phyloP scores from a whole-genome alignment of 2,797 vertebrate species.

The Sylvia borin region DNA sequence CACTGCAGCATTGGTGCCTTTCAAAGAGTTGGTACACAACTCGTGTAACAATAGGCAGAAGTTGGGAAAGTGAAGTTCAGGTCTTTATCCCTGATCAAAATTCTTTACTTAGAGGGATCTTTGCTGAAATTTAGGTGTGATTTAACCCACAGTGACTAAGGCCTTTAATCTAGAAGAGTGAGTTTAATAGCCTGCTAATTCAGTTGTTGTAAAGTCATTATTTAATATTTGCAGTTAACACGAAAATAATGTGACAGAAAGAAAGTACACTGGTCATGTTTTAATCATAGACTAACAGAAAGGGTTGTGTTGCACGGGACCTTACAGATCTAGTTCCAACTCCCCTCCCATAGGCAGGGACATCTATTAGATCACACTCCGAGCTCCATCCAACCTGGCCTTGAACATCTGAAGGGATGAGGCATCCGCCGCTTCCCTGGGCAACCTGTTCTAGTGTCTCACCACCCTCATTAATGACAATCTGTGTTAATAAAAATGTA shows the following conservation, averaged over 20 bases:
- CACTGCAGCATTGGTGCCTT: not conserved
- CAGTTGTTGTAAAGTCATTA: not conserved
- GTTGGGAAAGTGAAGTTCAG: not conserved
- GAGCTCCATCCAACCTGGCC: not conserved
- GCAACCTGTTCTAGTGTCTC: not conserved
- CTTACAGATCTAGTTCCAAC: not conserved
- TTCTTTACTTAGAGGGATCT: not conserved
- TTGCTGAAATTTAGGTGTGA: not conserved
- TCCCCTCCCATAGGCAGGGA: not conserved
- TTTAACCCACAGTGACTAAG: not conserved
- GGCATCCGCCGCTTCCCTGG: not conserved
- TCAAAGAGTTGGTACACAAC: not conserved
- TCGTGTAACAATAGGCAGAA: rapidly evolving
- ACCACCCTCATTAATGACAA: not conserved
- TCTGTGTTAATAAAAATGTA: not conserved
- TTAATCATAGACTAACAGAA: not conserved
- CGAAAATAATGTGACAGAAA: not conserved
- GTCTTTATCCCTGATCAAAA: not conserved
- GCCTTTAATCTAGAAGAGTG: not conserved
- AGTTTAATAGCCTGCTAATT: not conserved
- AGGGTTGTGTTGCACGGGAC: not conserved
- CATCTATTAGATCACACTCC: not conserved
- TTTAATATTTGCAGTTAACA: not conserved
- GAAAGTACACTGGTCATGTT: not conserved
- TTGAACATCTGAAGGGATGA: not conserved